Evolutionary conservation across 2,113 vertebrate genomes (phyloP), one percentile per base, ranked within the genome.

Genomic region (Solea solea): DNA sequence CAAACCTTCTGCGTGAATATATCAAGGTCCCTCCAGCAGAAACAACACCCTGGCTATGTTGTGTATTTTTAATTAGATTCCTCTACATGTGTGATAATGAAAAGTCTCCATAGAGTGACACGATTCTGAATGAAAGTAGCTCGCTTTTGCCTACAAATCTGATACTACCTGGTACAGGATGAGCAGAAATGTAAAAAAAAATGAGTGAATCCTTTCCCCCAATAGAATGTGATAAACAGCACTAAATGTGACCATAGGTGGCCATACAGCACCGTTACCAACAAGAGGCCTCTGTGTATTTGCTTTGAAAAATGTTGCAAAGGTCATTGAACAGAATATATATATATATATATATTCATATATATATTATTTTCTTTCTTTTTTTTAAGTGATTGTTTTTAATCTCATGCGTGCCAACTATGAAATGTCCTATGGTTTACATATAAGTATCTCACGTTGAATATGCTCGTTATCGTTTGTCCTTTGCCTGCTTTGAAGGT

Each of bases 371-470:
- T 82, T 83, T 75, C 46, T 85, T 77, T 49, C 15, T 34, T 34
- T 34, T 34, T 34, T 34, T 34, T 3, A 72, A 74, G 65, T 80
- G 72, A 64, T 76, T 76, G 39, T 73, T 45, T 61, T 39, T 10
- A 60, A 87, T 82, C 67, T 94, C 82, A 84, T 77, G 88, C 64
- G 95, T 96, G 95, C 95, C 95, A 96, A 95, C 87, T 85, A 90
- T 87, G 64, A 66, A 70, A 87, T 84, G 46, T 14, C 70, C 55
- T 71, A 56, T 69, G 75, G 85, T 92, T 93, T 93, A 90, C 89
- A 88, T 88, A 86, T 86, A 82, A 16, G 87, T 75, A 85, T 73
- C 41, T 65, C 60, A 63, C n/a, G 65, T 77, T 51, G 21, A 64
- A 73, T 60, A 64, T 40, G 64, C 52, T 53, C 8, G 66, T 71